Base-by-base conservation (phyloP, 2,797 vertebrate species). In the Petrocephalus sullivani region DNA sequence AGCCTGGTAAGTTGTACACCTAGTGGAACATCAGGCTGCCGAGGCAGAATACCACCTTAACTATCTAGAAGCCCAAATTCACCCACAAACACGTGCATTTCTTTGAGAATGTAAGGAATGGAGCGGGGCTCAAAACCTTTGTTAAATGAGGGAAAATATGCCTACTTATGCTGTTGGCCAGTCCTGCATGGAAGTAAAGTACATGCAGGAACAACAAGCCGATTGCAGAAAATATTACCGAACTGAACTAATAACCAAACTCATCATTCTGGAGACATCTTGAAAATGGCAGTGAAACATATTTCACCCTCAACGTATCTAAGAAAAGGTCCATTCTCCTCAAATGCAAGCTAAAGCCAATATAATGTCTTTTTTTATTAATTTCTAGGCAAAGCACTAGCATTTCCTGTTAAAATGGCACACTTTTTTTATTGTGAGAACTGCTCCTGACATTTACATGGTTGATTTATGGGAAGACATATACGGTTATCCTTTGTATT, bases 81-180 rank as follows among this genome's bases (percentile, higher is more conserved):
- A 54, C 85, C 87, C 78, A 87, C 28, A 87, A 64, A 67, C 81
- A 86, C 81, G 53, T 21, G 5, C 82, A 84, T 51, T 49, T 56
- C 51, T n/a, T 51, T 37, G 21, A 84, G 64, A 28, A 28, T 28
- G 61, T 53, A 21, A 54, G 0, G 23, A 54, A 56, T 3, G 64
- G 46, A 53, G 16, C 12, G 2, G 51, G 7, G 10, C 7, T 14
- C 23, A 33, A 16, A 71, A 10, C 37, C 41, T 67, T 67, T 51
- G 21, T 61, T 51, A 64, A 87, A 87, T 12, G 23, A 49, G 9
- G 49, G 21, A 61, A 67, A 87, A 49, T 87, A 67, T 67, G 60
- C 5, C 14, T 87, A 16, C 28, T 16, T 23, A 46, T 81, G 61
- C 60, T 64, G 19, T 58, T 53, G 57, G 41, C 28, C 64, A 33